Base-by-base conservation (phyloP, 53 echinoderm and acorn worm species). In the Pentamera pediparva region DNA sequence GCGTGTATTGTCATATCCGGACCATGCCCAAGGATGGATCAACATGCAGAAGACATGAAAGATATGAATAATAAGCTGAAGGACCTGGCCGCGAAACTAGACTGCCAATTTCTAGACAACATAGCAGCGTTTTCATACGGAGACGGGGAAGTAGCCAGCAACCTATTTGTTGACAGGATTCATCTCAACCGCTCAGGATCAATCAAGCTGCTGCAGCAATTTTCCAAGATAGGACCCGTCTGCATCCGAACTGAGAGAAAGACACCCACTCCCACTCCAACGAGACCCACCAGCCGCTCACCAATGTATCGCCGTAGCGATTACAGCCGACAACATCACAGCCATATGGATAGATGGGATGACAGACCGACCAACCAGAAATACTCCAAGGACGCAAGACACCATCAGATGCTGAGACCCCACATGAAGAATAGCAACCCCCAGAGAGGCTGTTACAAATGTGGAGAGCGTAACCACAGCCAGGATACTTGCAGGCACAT, bases 381-480 rank as follows among this genome's bases (percentile, higher is more conserved):
- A 15, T 6, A 22, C 17, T 15, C 56, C 11, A 15, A 22, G 21
- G 56, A 55, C 21, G n/a, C n/a, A n/a, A n/a, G n/a, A n/a, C n/a
- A n/a, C n/a, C n/a, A n/a, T n/a, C 56, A 55, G 21, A 18, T 55
- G 21, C 56, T 15, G 17, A 15, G 21, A 55, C 56, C 56, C 21
- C 56, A 15, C 21, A 18, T 55, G 21, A 15, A 20, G 6, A 55
- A 55, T 55, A 55, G 21, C 11, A 6, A 15, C 21, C 21, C 11
- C 56, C 56, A 55, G 21, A 55, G 56, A 55, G 56, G 56, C 21
- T 55, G 56, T 55, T 55, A 55, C 21, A 55, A 55, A 6, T 55
- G 56, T 55, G 56, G 56, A 18, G 56, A 55, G 21, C 56, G 56
- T 22, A 55, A 55, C 56, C 56, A 55, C 21, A 55, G 17, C 21